Conservation (phyloP, 2,113 vertebrate genomes). For the Myotis davidii region DNA sequence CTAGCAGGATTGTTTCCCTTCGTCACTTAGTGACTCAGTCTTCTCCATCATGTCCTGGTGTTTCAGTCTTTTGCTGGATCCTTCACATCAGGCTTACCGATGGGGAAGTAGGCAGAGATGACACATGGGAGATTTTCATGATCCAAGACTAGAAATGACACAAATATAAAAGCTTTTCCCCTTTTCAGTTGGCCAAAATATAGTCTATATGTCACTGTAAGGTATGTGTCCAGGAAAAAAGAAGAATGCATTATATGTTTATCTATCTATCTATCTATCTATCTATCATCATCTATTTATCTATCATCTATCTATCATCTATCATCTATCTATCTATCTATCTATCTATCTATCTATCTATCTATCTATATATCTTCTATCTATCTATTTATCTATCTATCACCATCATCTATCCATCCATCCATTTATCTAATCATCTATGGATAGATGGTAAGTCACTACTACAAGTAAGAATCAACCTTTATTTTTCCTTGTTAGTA, state of each 20-base stretch:
- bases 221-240: not conserved
- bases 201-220: not conserved
- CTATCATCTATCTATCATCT: too few species aligned
- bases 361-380: too few species aligned
- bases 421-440: too few species aligned
- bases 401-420: too few species aligned
- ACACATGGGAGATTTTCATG: not conserved
- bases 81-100: constrained; percentile 25
- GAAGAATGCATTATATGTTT: not conserved
- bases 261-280: too few species aligned
- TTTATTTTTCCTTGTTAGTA: not conserved
- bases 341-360: too few species aligned
- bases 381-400: too few species aligned
- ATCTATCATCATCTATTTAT: too few species aligned
- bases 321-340: too few species aligned
- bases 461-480: not conserved
- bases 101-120: not conserved
- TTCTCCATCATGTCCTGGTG: not conserved
- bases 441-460: not conserved
- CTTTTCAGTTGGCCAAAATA: not conserved
- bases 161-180: not conserved
- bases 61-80: not conserved
- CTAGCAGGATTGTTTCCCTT: not conserved
- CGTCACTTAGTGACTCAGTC: not conserved
- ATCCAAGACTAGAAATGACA: not conserved